Evolutionary conservation across 2,888 invertebrate species (phyloP).

Genomic region (Ectobius pallidus): DNA sequence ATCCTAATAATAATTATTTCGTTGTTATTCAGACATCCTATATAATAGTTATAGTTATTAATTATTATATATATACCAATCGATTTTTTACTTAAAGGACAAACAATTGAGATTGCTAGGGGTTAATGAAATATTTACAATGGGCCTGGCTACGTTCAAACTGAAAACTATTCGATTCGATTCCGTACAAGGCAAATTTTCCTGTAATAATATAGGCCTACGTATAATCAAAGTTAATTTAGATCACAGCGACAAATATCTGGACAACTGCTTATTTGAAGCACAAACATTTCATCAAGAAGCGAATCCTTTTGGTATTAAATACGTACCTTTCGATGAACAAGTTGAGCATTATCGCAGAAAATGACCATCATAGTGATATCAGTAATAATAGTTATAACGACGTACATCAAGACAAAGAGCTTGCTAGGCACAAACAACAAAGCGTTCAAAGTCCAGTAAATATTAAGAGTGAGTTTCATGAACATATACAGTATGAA

Average conservation of each 20-base stretch:
- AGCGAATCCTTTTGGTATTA: too few relatives aligned
- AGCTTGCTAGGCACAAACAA: background rate
- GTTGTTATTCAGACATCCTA: too few relatives aligned
- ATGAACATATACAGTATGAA: conserved; percentile 11
- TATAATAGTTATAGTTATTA: too few relatives aligned
- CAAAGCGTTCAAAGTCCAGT: background rate
- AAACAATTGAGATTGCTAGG: too few relatives aligned
- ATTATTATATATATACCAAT: too few relatives aligned
- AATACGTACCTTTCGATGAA: background rate
- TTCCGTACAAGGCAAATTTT: background rate
- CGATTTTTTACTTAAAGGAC: too few relatives aligned
- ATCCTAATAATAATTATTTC: too few relatives aligned
- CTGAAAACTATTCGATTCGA: background rate
- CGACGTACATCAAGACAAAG: background rate
- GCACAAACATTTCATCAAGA: background rate
- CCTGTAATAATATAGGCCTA: background rate
- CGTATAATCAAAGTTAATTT: background rate
- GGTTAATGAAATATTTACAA: too few relatives aligned
- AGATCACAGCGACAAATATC: background rate
- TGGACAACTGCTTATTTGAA: background rate
- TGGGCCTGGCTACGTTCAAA: background rate
- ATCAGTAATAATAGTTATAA: background rate
- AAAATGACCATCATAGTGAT: background rate
- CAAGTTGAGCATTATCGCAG: background rate
- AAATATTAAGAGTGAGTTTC: conserved; percentile 7